Evolutionary conservation across 2,797 vertebrate genomes (phyloP).

Genomic region (Enteromius argenteus): DNA sequence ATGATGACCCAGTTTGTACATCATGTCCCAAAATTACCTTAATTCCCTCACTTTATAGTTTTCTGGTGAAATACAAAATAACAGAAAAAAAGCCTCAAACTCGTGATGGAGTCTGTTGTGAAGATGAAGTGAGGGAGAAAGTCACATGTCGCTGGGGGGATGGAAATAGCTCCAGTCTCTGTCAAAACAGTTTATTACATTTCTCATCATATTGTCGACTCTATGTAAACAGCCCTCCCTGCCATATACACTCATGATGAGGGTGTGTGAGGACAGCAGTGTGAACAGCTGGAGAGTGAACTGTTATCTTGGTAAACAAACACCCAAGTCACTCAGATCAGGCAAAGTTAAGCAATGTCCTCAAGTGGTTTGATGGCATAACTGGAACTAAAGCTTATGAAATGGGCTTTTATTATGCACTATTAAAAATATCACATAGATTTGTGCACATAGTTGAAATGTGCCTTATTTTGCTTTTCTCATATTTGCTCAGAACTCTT

Average conservation of each 20-base stretch:
- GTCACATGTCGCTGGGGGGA: slow-evolving; percentile 31
- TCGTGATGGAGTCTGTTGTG: slow-evolving; percentile 9
- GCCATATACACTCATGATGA: not conserved
- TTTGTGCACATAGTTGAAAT: not conserved
- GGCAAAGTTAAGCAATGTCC: slow-evolving; percentile 58
- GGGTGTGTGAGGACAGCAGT: slow-evolving; percentile 47
- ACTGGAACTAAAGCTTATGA: not conserved
- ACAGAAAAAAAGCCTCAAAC: not conserved
- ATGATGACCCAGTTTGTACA: not conserved
- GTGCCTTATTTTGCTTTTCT: not conserved
- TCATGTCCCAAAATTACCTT: not conserved
- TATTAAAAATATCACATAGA: not conserved
- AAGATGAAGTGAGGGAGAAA: not conserved
- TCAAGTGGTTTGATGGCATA: not conserved
- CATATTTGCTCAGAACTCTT: not conserved
- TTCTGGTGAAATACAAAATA: not conserved
- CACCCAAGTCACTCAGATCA: slow-evolving; percentile 62
- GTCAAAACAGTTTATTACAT: not conserved
- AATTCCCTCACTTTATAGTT: not conserved
- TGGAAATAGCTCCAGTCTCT: slow-evolving; percentile 34
- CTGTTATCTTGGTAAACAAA: slow-evolving; percentile 59
- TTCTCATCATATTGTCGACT: not conserved
- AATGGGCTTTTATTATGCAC: not conserved
- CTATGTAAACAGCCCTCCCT: slow-evolving; percentile 7
- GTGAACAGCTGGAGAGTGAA: slow-evolving; percentile 44